phyloP scores from a whole-genome alignment of 2,797 vertebrate genomes.

The Gambelia wislizenii region DNA sequence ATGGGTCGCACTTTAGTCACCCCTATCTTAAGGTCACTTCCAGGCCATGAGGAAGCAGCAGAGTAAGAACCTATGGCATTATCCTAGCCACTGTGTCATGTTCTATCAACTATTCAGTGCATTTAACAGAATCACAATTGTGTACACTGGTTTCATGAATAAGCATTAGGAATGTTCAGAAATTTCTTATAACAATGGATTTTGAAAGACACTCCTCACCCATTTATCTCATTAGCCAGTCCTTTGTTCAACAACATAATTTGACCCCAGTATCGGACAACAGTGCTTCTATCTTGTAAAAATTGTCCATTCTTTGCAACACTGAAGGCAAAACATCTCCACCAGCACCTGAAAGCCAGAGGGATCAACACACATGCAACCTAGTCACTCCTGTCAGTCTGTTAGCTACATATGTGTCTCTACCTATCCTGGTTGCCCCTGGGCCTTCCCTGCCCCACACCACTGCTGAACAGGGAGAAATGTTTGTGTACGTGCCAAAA shows the following conservation, averaged over 20 bases:
- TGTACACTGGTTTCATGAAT: neutral
- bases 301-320: neutral
- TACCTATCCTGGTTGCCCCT: too few relatives aligned
- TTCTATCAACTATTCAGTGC: neutral
- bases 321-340: neutral
- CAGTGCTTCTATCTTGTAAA: neutral
- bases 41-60: too few relatives aligned
- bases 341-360: neutral
- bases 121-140: neutral
- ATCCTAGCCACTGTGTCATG: neutral
- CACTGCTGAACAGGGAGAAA: too few relatives aligned
- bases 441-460: neutral
- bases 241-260: neutral
- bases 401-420: too few relatives aligned
- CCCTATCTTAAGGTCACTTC: too few relatives aligned
- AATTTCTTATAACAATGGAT: neutral
- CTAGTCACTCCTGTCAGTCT: neutral
- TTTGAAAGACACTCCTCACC: neutral
- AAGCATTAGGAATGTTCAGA: neutral
- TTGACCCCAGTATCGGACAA: neutral
- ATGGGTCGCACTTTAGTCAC: too few relatives aligned
- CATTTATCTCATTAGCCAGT: neutral
- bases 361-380: neutral
- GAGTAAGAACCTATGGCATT: too few relatives aligned
- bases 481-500: too few relatives aligned